Evolutionary conservation across 2,797 vertebrate genomes (phyloP), one percentile per base, ranked within the genome.

Genomic region (Cirrhinus mrigala): DNA sequence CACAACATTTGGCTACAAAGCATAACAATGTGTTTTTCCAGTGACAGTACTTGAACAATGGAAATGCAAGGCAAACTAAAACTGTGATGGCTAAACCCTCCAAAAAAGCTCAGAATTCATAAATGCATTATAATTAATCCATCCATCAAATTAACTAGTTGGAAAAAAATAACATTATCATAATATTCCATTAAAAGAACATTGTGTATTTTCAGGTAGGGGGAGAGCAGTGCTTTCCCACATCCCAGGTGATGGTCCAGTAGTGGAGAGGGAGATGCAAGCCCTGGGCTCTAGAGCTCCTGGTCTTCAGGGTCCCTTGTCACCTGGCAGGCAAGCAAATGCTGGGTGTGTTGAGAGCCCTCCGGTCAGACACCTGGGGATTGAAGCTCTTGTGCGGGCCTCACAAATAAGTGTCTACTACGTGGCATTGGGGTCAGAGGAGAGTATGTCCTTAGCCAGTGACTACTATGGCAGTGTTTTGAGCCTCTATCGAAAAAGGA

Each of bases 381-480:
- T 99, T 94, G 98, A 99, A 93, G 97, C 98, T 3, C 97, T 99
- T 93, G 96, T 98, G 89, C 96, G 97, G 89, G 98, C 98, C 1
- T 98, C 98, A 91, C 96, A 97, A 91, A 97, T 98, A 96, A 98
- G 98, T 96, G 96, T 98, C 94, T 96, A 97, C 88, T 97, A 97
- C 90, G 96, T 97, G 33, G 96, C 97, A 92, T 98, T 97, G 95
- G 98, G 97, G 94, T 99, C 98, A 85, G 98, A 99, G 97, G 98
- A 99, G 97, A 99, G 97, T 97, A 96, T 98, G 94, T 99, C 98
- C 66, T 95, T 98, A 92, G 96, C 97, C 94, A 99, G 98, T 91
- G 98, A 99, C 96, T 98, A 97, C 82, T 99, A 99, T 84, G 97
- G 97, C 93, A 99, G 98, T 94, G 98, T 98, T 93, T 98, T 99